A percentile compares a stretch with the other conserved stretches of the same genome.
phyloP scores from a whole-genome alignment of 2,888 invertebrate species.

The Danaus chrysippus region DNA sequence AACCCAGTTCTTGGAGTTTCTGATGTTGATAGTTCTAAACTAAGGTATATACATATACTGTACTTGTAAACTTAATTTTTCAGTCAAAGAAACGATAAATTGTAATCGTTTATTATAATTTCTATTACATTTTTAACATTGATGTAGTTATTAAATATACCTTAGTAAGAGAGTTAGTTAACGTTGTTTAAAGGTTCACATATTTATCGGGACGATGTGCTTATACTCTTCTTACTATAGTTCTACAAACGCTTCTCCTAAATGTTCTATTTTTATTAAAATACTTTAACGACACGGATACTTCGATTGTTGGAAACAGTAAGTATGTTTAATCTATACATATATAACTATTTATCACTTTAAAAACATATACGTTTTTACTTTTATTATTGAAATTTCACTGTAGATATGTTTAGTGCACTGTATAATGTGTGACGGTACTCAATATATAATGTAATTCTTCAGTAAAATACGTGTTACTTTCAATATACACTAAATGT shows the following conservation, averaged over 20 bases:
- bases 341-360: neutral
- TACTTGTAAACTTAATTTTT: neutral
- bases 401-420: neutral
- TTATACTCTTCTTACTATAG: constrained; percentile 43
- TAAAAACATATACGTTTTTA: neutral
- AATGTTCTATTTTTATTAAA: constrained; percentile 38
- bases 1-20: constrained; percentile 51
- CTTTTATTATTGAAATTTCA: neutral
- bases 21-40: constrained; percentile 44
- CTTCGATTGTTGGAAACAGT: constrained; percentile 47
- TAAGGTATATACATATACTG: constrained; percentile 40
- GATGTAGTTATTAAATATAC: neutral
- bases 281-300: constrained; percentile 38
- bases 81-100: neutral
- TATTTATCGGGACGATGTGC: constrained; percentile 45
- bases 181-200: constrained; percentile 44
- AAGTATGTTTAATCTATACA: constrained; percentile 29
- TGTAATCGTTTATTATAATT: neutral
- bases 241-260: constrained; percentile 38
- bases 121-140: neutral
- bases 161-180: neutral
- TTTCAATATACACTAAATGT: neutral
- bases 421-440: neutral
- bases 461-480: too few species aligned
- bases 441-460: too few species aligned